Conservation (phyloP, 2,113 vertebrate species). For the Archocentrus centrarchus region DNA sequence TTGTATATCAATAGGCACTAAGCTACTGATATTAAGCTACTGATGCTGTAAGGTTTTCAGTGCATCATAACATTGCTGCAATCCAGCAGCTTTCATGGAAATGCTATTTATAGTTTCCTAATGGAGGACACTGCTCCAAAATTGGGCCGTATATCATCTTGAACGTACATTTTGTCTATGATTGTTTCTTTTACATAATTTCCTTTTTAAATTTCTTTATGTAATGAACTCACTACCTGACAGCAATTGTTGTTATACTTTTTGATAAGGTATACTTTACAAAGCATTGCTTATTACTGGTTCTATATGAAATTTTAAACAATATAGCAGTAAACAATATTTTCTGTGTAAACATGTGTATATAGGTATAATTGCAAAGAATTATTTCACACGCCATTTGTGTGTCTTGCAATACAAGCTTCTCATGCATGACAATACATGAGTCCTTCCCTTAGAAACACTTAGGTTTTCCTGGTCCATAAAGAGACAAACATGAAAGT, state of each 20-base stretch:
- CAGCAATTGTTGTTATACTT: neutral
- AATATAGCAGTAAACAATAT: neutral
- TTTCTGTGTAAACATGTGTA: neutral
- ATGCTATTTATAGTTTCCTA: neutral
- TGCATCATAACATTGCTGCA: neutral
- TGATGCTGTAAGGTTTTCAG: constrained; percentile 41
- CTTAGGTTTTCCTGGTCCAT: neutral
- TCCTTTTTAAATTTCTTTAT: neutral
- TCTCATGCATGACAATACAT: neutral
- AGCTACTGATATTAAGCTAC: constrained; percentile 59
- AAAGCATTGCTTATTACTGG: neutral
- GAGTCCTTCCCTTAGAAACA: neutral
- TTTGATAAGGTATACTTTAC: neutral
- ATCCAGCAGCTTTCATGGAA: neutral
- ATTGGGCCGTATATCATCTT: neutral
- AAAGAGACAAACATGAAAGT: neutral
- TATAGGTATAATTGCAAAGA: neutral
- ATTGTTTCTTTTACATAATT: neutral
- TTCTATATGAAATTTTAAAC: neutral
- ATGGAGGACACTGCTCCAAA: constrained; percentile 7
- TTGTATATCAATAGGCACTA: constrained; percentile 22
- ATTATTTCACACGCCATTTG: neutral
- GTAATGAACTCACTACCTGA: neutral
- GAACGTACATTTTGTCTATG: neutral
- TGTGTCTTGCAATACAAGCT: neutral